Evolutionary conservation across 2,888 invertebrate genomes (phyloP), one percentile per base, ranked within the genome.

Genomic region (Pristionchus japonicus): DNA sequence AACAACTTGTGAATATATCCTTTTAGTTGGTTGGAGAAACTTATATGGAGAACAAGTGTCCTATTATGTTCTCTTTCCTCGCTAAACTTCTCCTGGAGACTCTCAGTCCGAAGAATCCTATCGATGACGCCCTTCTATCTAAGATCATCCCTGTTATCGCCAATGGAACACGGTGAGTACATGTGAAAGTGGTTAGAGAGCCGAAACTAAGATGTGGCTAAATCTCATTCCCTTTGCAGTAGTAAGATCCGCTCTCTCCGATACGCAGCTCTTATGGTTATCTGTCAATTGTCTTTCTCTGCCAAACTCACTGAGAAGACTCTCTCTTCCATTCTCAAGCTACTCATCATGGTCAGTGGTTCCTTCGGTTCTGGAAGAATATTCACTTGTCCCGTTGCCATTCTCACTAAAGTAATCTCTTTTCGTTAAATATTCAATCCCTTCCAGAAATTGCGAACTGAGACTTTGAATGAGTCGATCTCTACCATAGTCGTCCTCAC

Each of bases 1-100:
- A 87, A 85, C 85, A 82, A 57, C n/a, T n/a, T n/a, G n/a, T 90
- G 89, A 82, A 37, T 6, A 3, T 82, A 7, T 49, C n/a, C 15
- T 74, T 91, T 70, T 43, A 90, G 89, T 34, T 90, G 37, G 91
- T 91, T 9, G 92, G 92, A 37, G 88, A 89, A 15, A 87, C 89
- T 15, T 91, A 86, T 87, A 61, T 92, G 74, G 92, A 92, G 43
- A 37, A 87, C 1, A 91, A 91, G 34, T 88, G 97, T 17, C 96
- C 96, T 87, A 96, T 97, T 0, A 95, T 97, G 2, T 96, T 97
- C 93, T 97, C 97, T 15, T 98, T 98, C 95, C 97, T 97, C 94
- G 96, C 97, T 86, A 96, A 97, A 23, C 96, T 96, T 0, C 95
- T 97, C 0, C 96, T 97, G 57, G 97, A 97, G 6, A 96, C 96